Conservation (phyloP, 2,888 invertebrate species). For the Drosophila trichaetosa region DNA sequence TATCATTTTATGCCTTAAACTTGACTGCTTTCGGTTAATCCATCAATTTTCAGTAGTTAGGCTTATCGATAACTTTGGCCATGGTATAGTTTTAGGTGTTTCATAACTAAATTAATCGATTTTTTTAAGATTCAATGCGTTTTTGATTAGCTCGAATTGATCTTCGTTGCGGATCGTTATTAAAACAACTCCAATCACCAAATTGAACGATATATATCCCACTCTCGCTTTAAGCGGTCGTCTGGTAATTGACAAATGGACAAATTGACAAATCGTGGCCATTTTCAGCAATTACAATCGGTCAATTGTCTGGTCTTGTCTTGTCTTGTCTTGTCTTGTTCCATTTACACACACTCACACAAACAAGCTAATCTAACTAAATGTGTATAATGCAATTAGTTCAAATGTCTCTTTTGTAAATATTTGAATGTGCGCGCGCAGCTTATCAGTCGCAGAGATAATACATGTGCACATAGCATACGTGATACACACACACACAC, state of each 20-base stretch:
- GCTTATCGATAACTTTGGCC: neutral
- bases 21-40: neutral
- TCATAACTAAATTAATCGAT: neutral
- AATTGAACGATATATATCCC: neutral
- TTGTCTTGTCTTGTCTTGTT: constrained; percentile 22
- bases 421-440: constrained; percentile 68
- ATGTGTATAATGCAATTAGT: constrained; percentile 70
- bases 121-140: neutral
- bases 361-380: constrained; percentile 40
- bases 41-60: neutral
- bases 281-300: constrained; percentile 58
- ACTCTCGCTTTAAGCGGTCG: neutral
- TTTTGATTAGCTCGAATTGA: neutral
- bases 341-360: constrained; percentile 36
- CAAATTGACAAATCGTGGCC: constrained; percentile 38
- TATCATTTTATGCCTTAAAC: neutral
- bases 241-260: constrained; percentile 23
- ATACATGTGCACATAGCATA: neutral
- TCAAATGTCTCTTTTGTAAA: constrained; percentile 61
- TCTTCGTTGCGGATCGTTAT: neutral
- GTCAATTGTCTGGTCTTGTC: constrained; percentile 42
- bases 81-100: neutral
- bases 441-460: constrained; percentile 59
- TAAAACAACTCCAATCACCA: neutral
- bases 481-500: neutral